Percentiles rank a stretch among this genome's conserved stretches.
Conservation (phyloP, 2,888 invertebrate genomes). For the Campoplex capitator region DNA sequence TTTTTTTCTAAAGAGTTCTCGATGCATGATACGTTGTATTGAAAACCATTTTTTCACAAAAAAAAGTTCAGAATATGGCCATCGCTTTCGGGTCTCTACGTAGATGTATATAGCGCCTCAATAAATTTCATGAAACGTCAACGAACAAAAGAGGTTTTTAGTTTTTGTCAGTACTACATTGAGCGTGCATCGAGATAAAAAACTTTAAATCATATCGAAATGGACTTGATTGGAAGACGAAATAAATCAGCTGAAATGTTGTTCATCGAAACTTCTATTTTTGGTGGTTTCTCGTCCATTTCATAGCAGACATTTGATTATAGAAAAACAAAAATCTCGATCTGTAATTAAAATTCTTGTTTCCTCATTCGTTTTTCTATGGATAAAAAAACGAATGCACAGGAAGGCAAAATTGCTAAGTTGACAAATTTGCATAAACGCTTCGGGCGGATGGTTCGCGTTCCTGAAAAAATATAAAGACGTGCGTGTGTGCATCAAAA, state of each 20-base stretch:
- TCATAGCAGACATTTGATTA: background rate
- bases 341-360: background rate
- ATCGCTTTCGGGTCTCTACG: too few relatives aligned
- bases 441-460: slow-evolving; percentile 14
- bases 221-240: background rate
- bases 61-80: too few relatives aligned
- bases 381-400: background rate
- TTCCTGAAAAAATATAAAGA: slow-evolving; percentile 1
- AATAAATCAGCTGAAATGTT: background rate
- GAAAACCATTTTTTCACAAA: too few relatives aligned
- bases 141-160: background rate
- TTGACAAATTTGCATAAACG: slow-evolving; percentile 37
- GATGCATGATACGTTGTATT: too few relatives aligned
- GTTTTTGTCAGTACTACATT: background rate
- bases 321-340: background rate
- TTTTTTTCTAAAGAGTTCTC: too few relatives aligned
- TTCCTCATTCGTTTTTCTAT: background rate
- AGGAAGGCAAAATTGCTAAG: slow-evolving; percentile 19
- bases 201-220: background rate
- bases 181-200: background rate
- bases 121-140: background rate
- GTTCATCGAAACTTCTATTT: background rate
- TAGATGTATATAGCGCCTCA: too few relatives aligned
- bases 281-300: background rate
- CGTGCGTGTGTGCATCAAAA: background rate